Conservation (phyloP, 1,140 invertebrate genomes). For the honey bee (Apis mellifera) region DNA sequence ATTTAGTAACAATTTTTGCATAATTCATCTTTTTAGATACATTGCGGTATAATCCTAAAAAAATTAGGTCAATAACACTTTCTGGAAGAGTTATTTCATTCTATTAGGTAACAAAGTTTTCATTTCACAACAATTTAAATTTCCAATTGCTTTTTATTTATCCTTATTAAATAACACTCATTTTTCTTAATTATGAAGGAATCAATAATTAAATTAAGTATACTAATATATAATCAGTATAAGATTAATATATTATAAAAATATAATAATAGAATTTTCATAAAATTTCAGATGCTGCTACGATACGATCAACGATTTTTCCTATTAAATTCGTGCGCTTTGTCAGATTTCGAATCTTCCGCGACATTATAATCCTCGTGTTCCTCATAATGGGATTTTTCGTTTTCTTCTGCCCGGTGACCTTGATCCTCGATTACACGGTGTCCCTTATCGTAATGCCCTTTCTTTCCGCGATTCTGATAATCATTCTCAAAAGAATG, state of each 20-base stretch:
- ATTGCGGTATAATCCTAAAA: conserved; percentile 9
- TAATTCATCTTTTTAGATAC: conserved; percentile 22
- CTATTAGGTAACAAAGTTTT: neutral
- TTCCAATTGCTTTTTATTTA: neutral
- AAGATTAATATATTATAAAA: too few relatives aligned
- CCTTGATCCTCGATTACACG: conserved; percentile 74
- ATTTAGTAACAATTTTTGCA: neutral
- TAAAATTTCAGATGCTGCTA: neutral
- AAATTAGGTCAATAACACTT: conserved; percentile 36
- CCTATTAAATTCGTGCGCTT: conserved; percentile 76
- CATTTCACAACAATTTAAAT: neutral
- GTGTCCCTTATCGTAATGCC: conserved; percentile 79
- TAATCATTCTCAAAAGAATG: conserved; percentile 80
- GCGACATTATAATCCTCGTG: conserved; percentile 78
- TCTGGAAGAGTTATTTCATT: conserved; percentile 12
- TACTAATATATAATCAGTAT: too few relatives aligned
- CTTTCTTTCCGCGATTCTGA: conserved; percentile 77
- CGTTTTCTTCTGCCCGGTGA: conserved; percentile 78
- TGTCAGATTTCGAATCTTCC: conserved; percentile 70
- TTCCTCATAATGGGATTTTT: conserved; percentile 73
- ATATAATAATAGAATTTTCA: too few relatives aligned
- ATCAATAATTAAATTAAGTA: too few relatives aligned
- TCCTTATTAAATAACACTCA: neutral
- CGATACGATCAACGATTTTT: conserved; percentile 39
- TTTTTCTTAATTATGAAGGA: neutral